Evolutionary conservation across 1,140 invertebrate genomes (phyloP).

Genomic region (Mylabris phalerata): DNA sequence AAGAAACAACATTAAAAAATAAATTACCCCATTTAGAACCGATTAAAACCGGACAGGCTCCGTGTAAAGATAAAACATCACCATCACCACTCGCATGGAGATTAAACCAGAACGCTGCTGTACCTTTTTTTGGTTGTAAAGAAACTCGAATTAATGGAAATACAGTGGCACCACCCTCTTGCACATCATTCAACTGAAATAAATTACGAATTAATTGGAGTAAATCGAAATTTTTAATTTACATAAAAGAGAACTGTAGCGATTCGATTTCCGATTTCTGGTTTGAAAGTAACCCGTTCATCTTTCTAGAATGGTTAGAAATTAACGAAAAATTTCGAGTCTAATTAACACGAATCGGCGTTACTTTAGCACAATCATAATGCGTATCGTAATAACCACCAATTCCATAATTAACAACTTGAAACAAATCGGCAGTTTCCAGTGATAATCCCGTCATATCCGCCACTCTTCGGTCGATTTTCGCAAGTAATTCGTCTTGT

Average conservation of each 20-base stretch:
- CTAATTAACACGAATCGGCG: constrained; percentile 30
- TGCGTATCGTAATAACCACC: constrained; percentile 99
- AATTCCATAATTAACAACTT: constrained; percentile 97
- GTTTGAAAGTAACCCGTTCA: constrained; percentile 84
- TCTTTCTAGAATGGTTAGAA: constrained; percentile 57
- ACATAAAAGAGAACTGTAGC: constrained; percentile 90
- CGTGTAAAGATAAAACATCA: constrained; percentile 86
- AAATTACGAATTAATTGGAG: constrained; percentile 8
- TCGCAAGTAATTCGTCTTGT: constrained; percentile 69
- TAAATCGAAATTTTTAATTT: constrained; percentile 37
- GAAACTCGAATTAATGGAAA: constrained; percentile 81
- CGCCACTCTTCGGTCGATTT: constrained; percentile 65
- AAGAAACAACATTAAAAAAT: neutral
- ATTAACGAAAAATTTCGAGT: constrained; percentile 3
- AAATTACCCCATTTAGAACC: constrained; percentile 90
- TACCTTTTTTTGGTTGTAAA: constrained; percentile 82
- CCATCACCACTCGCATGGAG: constrained; percentile 88
- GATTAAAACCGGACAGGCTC: constrained; percentile 93
- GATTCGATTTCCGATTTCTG: constrained; percentile 85
- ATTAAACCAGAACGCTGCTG: constrained; percentile 95
- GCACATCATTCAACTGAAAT: constrained; percentile 87
- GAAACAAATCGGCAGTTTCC: constrained; percentile 86
- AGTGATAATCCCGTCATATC: constrained; percentile 80
- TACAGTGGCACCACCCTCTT: constrained; percentile 92
- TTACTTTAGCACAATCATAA: constrained; percentile 88